These are phyloP conservation scores for Diadumene lineata DNA, from an alignment of 92 coral and sea anemone genomes.

Conservation along the genomic window DNA sequence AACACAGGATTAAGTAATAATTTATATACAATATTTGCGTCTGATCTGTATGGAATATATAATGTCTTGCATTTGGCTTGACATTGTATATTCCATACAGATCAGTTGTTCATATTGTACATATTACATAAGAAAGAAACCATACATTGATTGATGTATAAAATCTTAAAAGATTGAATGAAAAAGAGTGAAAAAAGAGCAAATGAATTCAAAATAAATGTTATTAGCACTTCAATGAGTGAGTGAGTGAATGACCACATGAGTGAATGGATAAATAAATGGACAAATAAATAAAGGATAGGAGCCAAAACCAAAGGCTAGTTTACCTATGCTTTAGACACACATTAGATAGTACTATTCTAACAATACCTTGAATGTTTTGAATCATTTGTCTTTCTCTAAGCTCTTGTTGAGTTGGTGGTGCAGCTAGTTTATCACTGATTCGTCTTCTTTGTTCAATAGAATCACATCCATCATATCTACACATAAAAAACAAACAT, in stretches of 20 bases:
- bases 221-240: background rate
- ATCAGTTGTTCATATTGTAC: too few species aligned
- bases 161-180: slow-evolving; percentile 6
- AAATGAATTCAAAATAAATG: background rate
- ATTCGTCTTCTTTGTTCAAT: slow-evolving; percentile 46
- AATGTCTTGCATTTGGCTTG: too few species aligned
- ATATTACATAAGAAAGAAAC: too few species aligned
- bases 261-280: background rate
- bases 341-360: background rate
- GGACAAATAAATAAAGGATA: background rate
- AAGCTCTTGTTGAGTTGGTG: slow-evolving; percentile 59
- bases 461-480: slow-evolving; percentile 71
- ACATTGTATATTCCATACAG: too few species aligned
- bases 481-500: too few species aligned
- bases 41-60: too few species aligned
- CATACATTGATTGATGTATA: too few species aligned
- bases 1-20: too few species aligned
- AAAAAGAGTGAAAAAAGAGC: background rate
- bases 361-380: slow-evolving; percentile 72
- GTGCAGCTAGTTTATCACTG: slow-evolving; percentile 55
- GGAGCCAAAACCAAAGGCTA: background rate
- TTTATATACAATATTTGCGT: too few species aligned
- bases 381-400: slow-evolving; percentile 54
- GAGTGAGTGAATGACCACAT: background rate
- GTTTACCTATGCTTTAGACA: too few species aligned